Evolutionary conservation across 2,797 vertebrate genomes (phyloP).

Genomic region (Acipenser transmontanus): DNA sequence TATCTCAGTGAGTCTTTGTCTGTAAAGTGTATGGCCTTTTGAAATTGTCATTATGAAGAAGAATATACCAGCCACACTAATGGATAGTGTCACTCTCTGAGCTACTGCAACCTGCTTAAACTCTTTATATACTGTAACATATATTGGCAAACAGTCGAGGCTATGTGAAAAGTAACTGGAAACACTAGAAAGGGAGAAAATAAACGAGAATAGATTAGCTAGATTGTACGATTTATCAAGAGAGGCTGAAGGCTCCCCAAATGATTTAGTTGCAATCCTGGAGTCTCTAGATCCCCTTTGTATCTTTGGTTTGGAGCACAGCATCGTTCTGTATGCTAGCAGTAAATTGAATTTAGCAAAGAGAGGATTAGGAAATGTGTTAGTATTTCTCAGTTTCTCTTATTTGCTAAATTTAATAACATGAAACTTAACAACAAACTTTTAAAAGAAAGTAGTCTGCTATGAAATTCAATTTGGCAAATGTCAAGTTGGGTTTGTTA

Average conservation of each 20-base stretch:
- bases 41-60: slow-evolving; percentile 3
- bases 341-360: slow-evolving; percentile 47
- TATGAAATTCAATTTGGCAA: slow-evolving; percentile 1
- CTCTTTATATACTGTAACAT: slow-evolving; percentile 18
- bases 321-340: slow-evolving; percentile 30
- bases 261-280: slow-evolving; percentile 43
- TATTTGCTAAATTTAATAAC: too few species aligned
- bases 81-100: slow-evolving; percentile 2
- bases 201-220: slow-evolving; percentile 59
- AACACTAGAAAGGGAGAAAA: slow-evolving; percentile 39
- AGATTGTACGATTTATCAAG: slow-evolving; percentile 61
- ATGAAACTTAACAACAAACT: too few species aligned
- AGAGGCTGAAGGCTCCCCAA: slow-evolving; percentile 50
- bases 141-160: slow-evolving; percentile 7
- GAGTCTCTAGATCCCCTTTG: slow-evolving; percentile 22
- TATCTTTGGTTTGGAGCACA: slow-evolving; percentile 25
- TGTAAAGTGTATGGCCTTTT: slow-evolving; percentile 5
- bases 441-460: too few species aligned
- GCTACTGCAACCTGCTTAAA: slow-evolving; percentile 11
- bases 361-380: background rate
- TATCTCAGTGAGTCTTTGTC: too few species aligned
- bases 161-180: slow-evolving; percentile 25
- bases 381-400: too few species aligned
- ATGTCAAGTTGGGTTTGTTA: slow-evolving; percentile 12
- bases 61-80: slow-evolving; percentile 8